Evolutionary conservation across 2,888 invertebrate species (phyloP).

Genomic region (Rhamnusium bicolor): DNA sequence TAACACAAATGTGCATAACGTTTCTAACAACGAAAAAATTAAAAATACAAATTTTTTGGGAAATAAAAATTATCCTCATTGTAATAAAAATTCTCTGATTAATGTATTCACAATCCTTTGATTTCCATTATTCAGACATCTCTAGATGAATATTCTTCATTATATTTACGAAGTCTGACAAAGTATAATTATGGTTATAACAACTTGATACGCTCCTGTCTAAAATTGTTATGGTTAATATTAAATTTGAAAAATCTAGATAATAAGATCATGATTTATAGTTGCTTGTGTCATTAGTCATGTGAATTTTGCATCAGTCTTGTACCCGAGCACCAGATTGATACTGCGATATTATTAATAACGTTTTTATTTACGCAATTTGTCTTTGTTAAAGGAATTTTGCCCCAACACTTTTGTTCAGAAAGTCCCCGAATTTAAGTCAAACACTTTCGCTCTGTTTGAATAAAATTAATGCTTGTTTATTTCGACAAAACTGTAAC

Average conservation of each 20-base stretch:
- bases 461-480: slow-evolving; percentile 16
- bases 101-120: too few species aligned
- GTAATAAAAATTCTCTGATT: too few species aligned
- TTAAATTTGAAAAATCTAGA: slow-evolving; percentile 24
- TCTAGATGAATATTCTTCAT: not conserved
- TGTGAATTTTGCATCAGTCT: slow-evolving; percentile 18
- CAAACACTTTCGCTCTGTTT: not conserved
- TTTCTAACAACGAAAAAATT: too few species aligned
- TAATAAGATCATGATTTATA: slow-evolving; percentile 29
- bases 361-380: slow-evolving; percentile 31
- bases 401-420: not conserved
- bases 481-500: slow-evolving; percentile 3
- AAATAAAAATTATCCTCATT: too few species aligned
- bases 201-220: not conserved
- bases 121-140: too few species aligned
- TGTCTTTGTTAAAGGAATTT: slow-evolving; percentile 23
- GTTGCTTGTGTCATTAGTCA: slow-evolving; percentile 21
- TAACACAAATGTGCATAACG: too few species aligned
- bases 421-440: not conserved
- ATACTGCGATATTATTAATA: slow-evolving; percentile 29
- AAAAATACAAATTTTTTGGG: too few species aligned
- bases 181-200: not conserved
- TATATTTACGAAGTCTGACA: not conserved
- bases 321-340: slow-evolving; percentile 15
- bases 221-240: slow-evolving; percentile 10